A percentile compares a stretch with the other conserved stretches of the same genome.
These are phyloP conservation scores for Hydrophis major DNA, from an alignment of 2,797 vertebrate species.

Conservation along the genomic window DNA sequence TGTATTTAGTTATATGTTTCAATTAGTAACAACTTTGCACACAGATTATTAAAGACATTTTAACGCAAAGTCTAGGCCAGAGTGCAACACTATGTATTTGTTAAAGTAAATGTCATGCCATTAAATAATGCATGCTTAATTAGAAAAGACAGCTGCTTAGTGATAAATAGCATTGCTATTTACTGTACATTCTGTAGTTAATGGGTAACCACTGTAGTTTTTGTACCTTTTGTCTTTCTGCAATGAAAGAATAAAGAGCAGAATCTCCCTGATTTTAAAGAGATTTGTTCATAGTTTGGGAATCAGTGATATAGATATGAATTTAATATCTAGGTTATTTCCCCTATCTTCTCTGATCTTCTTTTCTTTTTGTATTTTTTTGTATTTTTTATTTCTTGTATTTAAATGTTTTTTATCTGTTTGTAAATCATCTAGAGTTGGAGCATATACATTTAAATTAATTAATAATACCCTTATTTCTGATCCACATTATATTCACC, in stretches of 20 bases:
- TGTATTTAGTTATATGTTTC: background rate
- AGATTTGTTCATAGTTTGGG: background rate
- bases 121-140: constrained; percentile 56
- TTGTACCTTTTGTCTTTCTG: background rate
- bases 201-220: background rate
- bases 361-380: background rate
- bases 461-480: background rate
- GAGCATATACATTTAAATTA: background rate
- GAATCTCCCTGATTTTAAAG: background rate
- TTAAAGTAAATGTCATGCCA: constrained; percentile 18
- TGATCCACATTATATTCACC: background rate
- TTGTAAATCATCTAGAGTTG: background rate
- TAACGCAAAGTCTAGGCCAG: constrained; percentile 15
- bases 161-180: background rate
- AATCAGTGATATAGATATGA: background rate
- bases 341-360: background rate
- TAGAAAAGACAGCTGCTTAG: constrained; percentile 46
- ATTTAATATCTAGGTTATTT: background rate
- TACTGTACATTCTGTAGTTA: background rate
- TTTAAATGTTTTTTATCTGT: background rate
- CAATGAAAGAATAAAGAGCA: background rate
- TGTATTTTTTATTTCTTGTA: background rate
- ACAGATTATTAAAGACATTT: constrained; percentile 28
- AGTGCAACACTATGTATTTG: constrained; percentile 30
- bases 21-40: constrained; percentile 29